Base-by-base conservation (phyloP, 37 sponge, comb jelly and placozoan genomes). In the Bolinopsis microptera region DNA sequence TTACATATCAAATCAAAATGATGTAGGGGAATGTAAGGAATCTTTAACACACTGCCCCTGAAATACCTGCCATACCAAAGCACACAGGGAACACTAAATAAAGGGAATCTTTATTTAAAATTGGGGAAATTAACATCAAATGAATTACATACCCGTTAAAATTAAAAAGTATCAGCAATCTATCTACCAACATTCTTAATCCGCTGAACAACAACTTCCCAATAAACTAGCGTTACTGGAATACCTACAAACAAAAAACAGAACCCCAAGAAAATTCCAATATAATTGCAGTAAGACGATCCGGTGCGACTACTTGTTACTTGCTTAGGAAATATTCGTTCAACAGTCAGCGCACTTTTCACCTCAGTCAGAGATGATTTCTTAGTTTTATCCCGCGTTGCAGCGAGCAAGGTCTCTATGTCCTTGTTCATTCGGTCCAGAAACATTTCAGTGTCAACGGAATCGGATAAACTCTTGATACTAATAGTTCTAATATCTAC, bases 341-440 rank as follows among this genome's bases (percentile, higher is more conserved):
- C 82, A 80, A 80, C 37, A 80, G 82, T 80, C 38, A 80, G 82
- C 23, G 82, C 82, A 80, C 82, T 80, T 33, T 80, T 80, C 8
- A 80, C 82, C 35, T 80, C 82, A 1, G 21, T 80, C 23, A 80
- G 22, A 13, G 82, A 80, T 28, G 82, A 33, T 13, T 80, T 32
- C 9, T 36, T 32, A 16, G 82, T 80, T 35, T 80, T 80, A 5
- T 32, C 82, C 22, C 23, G 82, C 1, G 82, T 80, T 33, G 82
- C 82, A 3, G 35, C 38, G 9, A 80, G 38, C 37, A 80, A 34
- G 1, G 82, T 80, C 37, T 80, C 82, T 34, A 80, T 80, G 38
- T 80, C 82, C 35, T 24, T 21, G 82, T 80, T 80, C 82, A 80
- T 80, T 33, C 82, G 82, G 2, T 28, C 82, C 8, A 80, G 38